These are phyloP conservation scores for Achlya flavicornis DNA, from an alignment of 2,888 invertebrate genomes.

Conservation along the genomic window DNA sequence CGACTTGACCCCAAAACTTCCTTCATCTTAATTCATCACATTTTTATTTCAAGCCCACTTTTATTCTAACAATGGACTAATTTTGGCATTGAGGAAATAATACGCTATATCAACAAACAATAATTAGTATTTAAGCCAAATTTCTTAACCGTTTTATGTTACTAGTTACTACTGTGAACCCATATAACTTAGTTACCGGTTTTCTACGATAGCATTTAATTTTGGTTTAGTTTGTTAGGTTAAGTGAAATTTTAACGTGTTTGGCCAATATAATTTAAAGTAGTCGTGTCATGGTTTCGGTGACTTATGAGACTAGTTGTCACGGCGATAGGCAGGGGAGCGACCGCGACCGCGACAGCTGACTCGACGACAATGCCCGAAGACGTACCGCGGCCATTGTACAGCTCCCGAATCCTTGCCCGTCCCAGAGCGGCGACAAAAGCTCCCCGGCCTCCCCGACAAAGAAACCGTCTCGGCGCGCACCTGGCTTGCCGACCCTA, in stretches of 20 bases:
- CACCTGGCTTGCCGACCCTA: slow-evolving; percentile 76
- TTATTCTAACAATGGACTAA: slow-evolving; percentile 2
- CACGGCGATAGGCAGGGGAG: slow-evolving; percentile 47
- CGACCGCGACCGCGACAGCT: slow-evolving; percentile 72
- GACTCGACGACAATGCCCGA: slow-evolving; percentile 75
- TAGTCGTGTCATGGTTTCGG: slow-evolving; percentile 54
- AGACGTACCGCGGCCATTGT: slow-evolving; percentile 81
- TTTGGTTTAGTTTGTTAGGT: neutral
- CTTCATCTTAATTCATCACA: slow-evolving; percentile 44
- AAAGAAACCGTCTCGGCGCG: slow-evolving; percentile 65
- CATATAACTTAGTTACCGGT: neutral
- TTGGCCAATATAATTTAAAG: slow-evolving; percentile 23
- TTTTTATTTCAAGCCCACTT: slow-evolving; percentile 23
- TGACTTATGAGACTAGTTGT: slow-evolving; percentile 56
- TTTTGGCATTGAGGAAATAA: slow-evolving; percentile 4
- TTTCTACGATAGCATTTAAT: neutral
- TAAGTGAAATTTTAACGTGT: neutral
- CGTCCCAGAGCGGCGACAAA: slow-evolving; percentile 62
- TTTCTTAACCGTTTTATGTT: neutral
- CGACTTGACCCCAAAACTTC: slow-evolving; percentile 73
- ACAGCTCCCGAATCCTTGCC: slow-evolving; percentile 51
- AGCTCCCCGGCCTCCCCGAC: slow-evolving; percentile 40
- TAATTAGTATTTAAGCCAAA: neutral
- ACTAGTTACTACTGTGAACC: neutral
- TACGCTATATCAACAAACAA: neutral